Percentiles rank a stretch among this genome's conserved stretches.
Conservation (phyloP, 2,113 vertebrate species). For the Carettochelys insculpta region DNA sequence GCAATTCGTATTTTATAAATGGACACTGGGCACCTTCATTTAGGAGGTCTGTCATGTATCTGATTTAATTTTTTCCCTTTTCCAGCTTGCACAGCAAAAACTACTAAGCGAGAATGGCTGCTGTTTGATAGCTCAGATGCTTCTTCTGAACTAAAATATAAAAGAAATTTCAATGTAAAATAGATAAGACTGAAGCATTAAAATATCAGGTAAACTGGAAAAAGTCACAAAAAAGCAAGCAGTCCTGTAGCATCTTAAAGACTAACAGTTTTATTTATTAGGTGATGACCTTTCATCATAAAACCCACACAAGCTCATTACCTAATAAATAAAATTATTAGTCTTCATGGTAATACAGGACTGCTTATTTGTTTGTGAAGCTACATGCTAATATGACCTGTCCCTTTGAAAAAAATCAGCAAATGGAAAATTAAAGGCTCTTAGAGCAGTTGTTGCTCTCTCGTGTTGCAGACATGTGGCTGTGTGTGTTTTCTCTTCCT, state of each 20-base stretch:
- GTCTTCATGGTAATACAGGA: too few species aligned
- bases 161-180: constrained; percentile 9
- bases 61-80: constrained; percentile 41
- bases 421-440: not conserved
- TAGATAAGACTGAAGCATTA: not conserved
- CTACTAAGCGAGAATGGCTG: constrained; percentile 45
- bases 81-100: constrained; percentile 39
- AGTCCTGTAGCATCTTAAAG: too few species aligned
- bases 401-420: too few species aligned
- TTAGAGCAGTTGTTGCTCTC: not conserved
- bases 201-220: constrained; percentile 20
- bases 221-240: too few species aligned
- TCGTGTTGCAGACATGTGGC: not conserved
- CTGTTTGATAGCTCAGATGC: constrained; percentile 37
- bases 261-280: too few species aligned
- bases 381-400: too few species aligned
- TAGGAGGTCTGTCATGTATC: constrained; percentile 47
- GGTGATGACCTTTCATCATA: too few species aligned
- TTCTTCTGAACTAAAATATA: constrained; percentile 1
- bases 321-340: too few species aligned
- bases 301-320: too few species aligned
- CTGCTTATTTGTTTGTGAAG: too few species aligned
- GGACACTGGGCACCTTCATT: constrained; percentile 48
- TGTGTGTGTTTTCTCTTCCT: not conserved
- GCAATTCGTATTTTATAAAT: constrained; percentile 39